These are phyloP conservation scores for Artibeus jamaicensis DNA, from an alignment of 2,797 vertebrate species.

Conservation along the genomic window DNA sequence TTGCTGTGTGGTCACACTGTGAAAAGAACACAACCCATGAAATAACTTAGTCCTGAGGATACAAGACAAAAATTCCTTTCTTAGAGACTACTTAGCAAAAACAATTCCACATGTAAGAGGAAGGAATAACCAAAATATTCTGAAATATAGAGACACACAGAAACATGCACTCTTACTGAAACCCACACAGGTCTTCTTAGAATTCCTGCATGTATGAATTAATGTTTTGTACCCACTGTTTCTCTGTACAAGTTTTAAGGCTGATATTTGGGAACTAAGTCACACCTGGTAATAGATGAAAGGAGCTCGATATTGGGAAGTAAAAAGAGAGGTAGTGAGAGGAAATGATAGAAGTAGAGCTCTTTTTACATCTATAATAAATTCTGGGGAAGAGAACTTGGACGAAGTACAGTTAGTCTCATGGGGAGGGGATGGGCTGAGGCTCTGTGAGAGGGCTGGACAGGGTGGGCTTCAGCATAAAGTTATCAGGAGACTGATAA, in stretches of 20 bases:
- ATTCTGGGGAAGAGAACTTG: not conserved
- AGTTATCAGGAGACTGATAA: not conserved
- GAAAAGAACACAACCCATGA: not conserved
- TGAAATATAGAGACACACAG: not conserved
- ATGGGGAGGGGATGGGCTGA: not conserved
- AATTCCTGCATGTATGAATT: not conserved
- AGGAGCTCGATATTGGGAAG: not conserved
- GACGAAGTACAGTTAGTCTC: not conserved
- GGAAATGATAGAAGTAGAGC: rapidly evolving
- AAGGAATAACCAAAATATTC: not conserved
- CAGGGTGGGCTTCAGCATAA: not conserved
- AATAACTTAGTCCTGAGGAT: not conserved
- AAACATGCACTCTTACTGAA: not conserved
- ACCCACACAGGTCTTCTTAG: not conserved
- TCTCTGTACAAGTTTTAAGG: not conserved
- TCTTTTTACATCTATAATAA: not conserved
- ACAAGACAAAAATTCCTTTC: not conserved
- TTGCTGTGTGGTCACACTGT: no score
- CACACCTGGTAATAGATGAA: not conserved
- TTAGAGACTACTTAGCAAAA: not conserved
- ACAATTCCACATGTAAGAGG: not conserved
- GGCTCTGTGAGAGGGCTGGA: rapidly evolving
- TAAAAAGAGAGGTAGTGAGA: not conserved
- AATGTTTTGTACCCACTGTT: not conserved
- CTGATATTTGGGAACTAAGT: not conserved